These are phyloP conservation scores for Sarcoramphus papa DNA, from an alignment of 2,797 vertebrate genomes.

Conservation along the genomic window DNA sequence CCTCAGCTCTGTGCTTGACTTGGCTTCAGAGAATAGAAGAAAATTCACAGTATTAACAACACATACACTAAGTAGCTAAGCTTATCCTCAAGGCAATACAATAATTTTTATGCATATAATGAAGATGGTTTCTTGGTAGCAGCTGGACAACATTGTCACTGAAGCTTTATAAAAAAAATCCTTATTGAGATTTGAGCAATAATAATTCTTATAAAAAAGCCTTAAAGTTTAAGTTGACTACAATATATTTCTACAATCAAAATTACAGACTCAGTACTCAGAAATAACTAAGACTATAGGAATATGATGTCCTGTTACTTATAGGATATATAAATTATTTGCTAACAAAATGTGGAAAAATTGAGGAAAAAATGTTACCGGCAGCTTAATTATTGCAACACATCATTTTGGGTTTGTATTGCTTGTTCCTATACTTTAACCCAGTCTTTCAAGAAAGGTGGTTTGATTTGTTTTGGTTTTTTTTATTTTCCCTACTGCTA, in stretches of 20 bases:
- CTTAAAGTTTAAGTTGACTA: neutral
- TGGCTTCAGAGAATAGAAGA: neutral
- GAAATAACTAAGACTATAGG: neutral
- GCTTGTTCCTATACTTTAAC: neutral
- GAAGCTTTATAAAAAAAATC: neutral
- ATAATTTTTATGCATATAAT: neutral
- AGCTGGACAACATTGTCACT: neutral
- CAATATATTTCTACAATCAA: neutral
- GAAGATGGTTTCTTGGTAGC: neutral
- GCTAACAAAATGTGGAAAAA: neutral
- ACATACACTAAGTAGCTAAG: neutral
- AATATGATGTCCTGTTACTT: neutral
- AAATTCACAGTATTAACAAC: neutral
- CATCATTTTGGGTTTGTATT: neutral
- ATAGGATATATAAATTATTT: neutral
- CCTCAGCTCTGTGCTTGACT: neutral
- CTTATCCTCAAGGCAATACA: neutral
- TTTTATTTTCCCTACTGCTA: neutral
- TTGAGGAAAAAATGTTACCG: neutral
- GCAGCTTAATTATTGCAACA: neutral
- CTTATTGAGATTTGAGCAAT: neutral
- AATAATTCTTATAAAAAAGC: neutral
- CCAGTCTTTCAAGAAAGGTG: neutral
- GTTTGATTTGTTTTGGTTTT: neutral
- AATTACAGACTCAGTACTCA: neutral